Percentiles rank a stretch among this genome's conserved stretches.
Evolutionary conservation across 2,888 invertebrate genomes (phyloP).

Genomic region (Timandra comae): DNA sequence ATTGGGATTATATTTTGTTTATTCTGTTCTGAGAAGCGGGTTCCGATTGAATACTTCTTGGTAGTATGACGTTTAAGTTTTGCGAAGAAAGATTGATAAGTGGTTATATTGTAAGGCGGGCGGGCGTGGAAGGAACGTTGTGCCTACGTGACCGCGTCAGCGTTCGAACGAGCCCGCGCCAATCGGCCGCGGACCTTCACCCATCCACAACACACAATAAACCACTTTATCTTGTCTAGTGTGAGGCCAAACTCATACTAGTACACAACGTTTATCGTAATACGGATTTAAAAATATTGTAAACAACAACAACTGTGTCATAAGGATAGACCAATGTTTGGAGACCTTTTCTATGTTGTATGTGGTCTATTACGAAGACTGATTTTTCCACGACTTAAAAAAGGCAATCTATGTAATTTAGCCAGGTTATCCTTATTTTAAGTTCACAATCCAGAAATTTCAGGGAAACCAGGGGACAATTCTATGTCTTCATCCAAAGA

Average conservation of each 20-base stretch:
- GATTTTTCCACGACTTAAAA: no score
- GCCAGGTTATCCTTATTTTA: no score
- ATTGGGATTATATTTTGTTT: constrained; percentile 1
- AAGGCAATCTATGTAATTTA: no score
- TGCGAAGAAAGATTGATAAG: constrained; percentile 8
- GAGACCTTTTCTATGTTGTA: no score
- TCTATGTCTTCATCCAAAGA: no score
- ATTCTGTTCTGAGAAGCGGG: constrained; percentile 10
- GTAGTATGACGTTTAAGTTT: constrained; percentile 15
- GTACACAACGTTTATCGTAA: constrained; percentile 16
- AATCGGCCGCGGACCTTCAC: constrained; percentile 39
- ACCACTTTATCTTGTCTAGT: constrained; percentile 25
- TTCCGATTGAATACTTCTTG: constrained; percentile 8
- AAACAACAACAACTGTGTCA: constrained; percentile 12
- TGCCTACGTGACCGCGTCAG: constrained; percentile 55
- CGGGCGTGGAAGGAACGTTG: constrained; percentile 1
- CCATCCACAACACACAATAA: constrained; percentile 18
- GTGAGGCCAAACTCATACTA: constrained; percentile 12
- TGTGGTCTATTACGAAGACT: no score
- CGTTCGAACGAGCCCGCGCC: constrained; percentile 28
- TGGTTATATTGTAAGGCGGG: constrained; percentile 5
- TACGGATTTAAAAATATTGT: constrained; percentile 14
- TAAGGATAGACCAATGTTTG: no score
- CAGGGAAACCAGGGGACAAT: no score
- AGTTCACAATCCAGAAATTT: no score